Conservation (phyloP, 2,797 vertebrate species). For the Arctocebus calabarensis region DNA sequence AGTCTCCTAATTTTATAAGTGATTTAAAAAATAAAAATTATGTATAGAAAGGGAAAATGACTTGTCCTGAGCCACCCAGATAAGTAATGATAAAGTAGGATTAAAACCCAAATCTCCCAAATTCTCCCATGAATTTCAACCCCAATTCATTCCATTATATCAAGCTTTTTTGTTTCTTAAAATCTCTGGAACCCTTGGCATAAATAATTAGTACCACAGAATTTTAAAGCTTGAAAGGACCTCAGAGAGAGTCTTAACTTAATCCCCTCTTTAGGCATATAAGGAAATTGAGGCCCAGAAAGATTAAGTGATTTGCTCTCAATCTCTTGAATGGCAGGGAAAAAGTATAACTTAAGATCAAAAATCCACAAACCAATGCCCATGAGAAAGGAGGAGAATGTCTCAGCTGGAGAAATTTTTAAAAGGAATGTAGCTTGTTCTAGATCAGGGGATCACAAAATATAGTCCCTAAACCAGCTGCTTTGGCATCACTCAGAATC, state of each 20-base stretch:
- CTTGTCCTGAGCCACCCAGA: conserved; percentile 61
- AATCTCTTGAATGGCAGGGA: conserved; percentile 58
- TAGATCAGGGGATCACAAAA: not conserved
- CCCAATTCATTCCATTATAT: conserved; percentile 20
- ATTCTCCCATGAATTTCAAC: no score
- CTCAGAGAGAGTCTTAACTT: conserved; percentile 40
- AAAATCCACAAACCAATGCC: conserved; percentile 53
- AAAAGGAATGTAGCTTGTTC: conserved; percentile 25
- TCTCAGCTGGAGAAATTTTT: not conserved
- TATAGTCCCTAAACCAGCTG: no score
- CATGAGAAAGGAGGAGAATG: not conserved
- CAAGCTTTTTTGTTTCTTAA: conserved; percentile 53
- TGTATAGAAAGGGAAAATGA: not conserved
- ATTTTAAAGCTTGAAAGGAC: conserved; percentile 58
- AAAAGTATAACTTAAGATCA: conserved; percentile 45
- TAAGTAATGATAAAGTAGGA: conserved; percentile 72
- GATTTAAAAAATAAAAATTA: not conserved
- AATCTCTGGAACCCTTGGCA: conserved; percentile 52
- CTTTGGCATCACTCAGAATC: not conserved
- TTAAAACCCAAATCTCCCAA: conserved; percentile 64
- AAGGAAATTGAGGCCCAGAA: conserved; percentile 16
- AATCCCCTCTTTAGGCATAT: conserved; percentile 73
- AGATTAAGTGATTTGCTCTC: conserved; percentile 77
- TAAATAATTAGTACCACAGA: conserved; percentile 75
- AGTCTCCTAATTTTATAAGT: not conserved